Conservation (phyloP, 2,888 invertebrate species). For the Oscheius sp. region DNA sequence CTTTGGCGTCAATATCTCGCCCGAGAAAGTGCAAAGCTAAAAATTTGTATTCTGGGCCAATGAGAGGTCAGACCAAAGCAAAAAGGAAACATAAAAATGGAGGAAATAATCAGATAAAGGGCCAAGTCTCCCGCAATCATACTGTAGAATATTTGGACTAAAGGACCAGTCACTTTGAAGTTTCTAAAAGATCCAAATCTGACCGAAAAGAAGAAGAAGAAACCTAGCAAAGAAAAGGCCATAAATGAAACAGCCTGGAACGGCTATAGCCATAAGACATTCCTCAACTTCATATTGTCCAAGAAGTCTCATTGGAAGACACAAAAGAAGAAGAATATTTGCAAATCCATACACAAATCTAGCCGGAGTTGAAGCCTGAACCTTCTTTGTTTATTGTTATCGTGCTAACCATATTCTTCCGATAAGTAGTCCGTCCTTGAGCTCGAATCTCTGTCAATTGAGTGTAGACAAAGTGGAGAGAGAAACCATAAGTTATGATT, state of each 20-base stretch:
- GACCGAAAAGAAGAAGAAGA: constrained; percentile 72
- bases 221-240: constrained; percentile 97
- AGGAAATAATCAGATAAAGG: constrained; percentile 95
- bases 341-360: constrained; percentile 91
- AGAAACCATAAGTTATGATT: constrained; percentile 85
- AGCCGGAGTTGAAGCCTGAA: constrained; percentile 82
- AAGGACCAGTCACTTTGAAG: constrained; percentile 85
- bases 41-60: not conserved
- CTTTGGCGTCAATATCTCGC: constrained; percentile 76
- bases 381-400: not conserved
- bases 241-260: constrained; percentile 95
- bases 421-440: constrained; percentile 87
- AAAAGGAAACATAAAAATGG: constrained; percentile 91
- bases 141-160: constrained; percentile 98
- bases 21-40: constrained; percentile 81
- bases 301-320: constrained; percentile 58
- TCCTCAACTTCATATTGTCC: constrained; percentile 80
- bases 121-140: constrained; percentile 99
- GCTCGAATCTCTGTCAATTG: constrained; percentile 93
- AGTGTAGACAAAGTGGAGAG: constrained; percentile 86
- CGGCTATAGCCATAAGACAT: constrained; percentile 86
- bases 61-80: constrained; percentile 81
- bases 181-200: constrained; percentile 41
- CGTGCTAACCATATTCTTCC: constrained; percentile 85
- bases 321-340: constrained; percentile 79